phyloP scores from a whole-genome alignment of 2,888 invertebrate species.

The Leucoptera coffeella region DNA sequence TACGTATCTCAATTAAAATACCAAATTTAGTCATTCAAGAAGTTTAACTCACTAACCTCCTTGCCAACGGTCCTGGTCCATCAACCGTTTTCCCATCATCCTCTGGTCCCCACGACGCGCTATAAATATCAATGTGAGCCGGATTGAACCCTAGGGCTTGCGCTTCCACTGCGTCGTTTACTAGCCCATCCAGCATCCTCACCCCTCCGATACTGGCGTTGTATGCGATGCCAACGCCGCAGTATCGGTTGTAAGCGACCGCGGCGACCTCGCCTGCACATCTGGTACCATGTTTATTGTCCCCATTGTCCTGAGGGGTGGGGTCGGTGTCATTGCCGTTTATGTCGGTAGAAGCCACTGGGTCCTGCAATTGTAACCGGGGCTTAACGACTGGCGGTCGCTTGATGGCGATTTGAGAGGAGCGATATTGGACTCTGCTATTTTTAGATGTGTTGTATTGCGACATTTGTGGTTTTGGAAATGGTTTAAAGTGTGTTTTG shows the following conservation, averaged over 20 bases:
- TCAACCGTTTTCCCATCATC: conserved; percentile 96
- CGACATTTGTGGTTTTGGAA: no score
- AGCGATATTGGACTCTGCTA: no score
- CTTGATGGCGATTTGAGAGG: no score
- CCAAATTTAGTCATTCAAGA: conserved; percentile 5
- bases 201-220: conserved; percentile 95
- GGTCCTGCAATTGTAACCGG: conserved; percentile 78
- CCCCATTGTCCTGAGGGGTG: conserved; percentile 95
- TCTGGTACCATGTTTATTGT: conserved; percentile 97
- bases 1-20: not conserved
- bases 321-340: conserved; percentile 97
- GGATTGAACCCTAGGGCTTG: conserved; percentile 87
- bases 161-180: conserved; percentile 94
- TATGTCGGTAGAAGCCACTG: conserved; percentile 91
- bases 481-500: no score
- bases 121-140: conserved; percentile 93
- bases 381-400: no score
- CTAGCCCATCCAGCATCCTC: conserved; percentile 94
- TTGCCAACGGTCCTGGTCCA: conserved; percentile 88
- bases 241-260: conserved; percentile 91
- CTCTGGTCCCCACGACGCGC: conserved; percentile 95
- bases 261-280: conserved; percentile 99
- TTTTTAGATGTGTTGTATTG: no score
- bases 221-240: conserved; percentile 97
- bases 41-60: conserved; percentile 28